These are phyloP conservation scores for Cyanoderma ruficeps DNA, from an alignment of 2,113 vertebrate genomes.

Conservation along the genomic window DNA sequence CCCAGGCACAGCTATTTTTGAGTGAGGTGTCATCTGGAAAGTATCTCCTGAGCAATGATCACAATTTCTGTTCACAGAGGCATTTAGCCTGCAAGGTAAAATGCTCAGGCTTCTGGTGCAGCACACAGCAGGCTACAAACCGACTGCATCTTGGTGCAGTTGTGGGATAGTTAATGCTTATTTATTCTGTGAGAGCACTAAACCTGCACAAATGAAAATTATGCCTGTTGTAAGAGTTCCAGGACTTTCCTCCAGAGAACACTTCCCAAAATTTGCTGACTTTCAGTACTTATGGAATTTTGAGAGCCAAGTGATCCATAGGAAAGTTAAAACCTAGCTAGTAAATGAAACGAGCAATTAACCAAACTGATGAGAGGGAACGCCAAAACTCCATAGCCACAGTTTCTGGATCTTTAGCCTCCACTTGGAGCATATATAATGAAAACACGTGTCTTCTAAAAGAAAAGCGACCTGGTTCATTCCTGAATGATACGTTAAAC, in stretches of 20 bases:
- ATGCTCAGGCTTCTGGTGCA: not conserved
- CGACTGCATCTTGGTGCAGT: not conserved
- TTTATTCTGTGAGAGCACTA: slow-evolving; percentile 53
- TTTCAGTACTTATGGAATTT: slow-evolving; percentile 25
- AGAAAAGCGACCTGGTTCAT: not conserved
- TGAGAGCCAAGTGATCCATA: slow-evolving; percentile 54
- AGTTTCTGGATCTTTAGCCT: slow-evolving; percentile 41
- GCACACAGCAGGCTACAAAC: not conserved
- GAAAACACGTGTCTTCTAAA: not conserved
- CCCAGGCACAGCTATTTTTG: not conserved
- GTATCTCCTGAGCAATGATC: not conserved
- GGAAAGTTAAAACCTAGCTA: slow-evolving; percentile 49
- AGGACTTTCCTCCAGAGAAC: slow-evolving; percentile 62
- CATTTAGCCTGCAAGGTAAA: not conserved
- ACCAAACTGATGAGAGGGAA: slow-evolving; percentile 53
- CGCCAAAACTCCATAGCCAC: not conserved
- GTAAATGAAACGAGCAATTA: slow-evolving; percentile 64
- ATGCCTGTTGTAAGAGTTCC: slow-evolving; percentile 43
- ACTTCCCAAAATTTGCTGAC: slow-evolving; percentile 58
- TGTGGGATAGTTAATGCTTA: slow-evolving; percentile 53
- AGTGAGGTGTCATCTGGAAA: not conserved
- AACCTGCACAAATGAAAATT: slow-evolving; percentile 48
- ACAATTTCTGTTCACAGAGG: not conserved
- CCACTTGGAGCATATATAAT: not conserved
- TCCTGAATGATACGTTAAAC: not conserved